Evolutionary conservation across 1,140 invertebrate genomes (phyloP), one percentile per base, ranked within the genome.

Genomic region (Oncopodura yosiiana): DNA sequence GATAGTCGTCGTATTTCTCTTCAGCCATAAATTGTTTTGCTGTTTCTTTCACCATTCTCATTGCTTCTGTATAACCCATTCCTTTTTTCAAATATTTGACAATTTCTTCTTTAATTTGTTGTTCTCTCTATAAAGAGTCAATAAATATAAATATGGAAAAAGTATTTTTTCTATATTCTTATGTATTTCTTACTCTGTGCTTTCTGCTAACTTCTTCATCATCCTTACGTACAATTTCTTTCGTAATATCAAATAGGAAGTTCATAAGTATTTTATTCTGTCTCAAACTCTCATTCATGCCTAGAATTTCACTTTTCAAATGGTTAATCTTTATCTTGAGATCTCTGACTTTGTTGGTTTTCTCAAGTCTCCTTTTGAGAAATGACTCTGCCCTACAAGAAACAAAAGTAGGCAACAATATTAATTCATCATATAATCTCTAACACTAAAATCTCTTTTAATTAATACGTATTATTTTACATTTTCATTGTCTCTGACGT

Each of bases 21-120:
- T 49, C 34, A 16, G 23, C 3, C 23, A 5, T 18, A 26, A 24
- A 49, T 46, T 52, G 36, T 42, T 53, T 54, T 14, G 55, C 57
- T n/a, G 27, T 46, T 14, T 56, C 37, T 18, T 56, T 32, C 1
- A 56, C 41, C 1, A 18, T 29, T 34, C 44, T 16, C 46, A 41
- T 21, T 5, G 61, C 61, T 38, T 63, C 34, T 24, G 56, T 48
- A 14, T 56, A 24, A 14, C 49, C 53, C 53, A 57, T 57, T 29
- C 61, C 61, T 50, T 63, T 30, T 32, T 49, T 49, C 14, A 59
- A 34, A 18, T 49, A 63, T 3, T 42, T 44, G 2, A 56, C 38
- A 12, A 63, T 32, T 34, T 63, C 57, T 39, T 63, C 61, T 34
- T 60, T 63, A 12, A 63, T 49, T 57, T 63, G 61, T 49, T 56